Percentiles rank a stretch among this genome's conserved stretches.
Conservation (phyloP, 2,888 invertebrate species). For the Agrochola circellaris region DNA sequence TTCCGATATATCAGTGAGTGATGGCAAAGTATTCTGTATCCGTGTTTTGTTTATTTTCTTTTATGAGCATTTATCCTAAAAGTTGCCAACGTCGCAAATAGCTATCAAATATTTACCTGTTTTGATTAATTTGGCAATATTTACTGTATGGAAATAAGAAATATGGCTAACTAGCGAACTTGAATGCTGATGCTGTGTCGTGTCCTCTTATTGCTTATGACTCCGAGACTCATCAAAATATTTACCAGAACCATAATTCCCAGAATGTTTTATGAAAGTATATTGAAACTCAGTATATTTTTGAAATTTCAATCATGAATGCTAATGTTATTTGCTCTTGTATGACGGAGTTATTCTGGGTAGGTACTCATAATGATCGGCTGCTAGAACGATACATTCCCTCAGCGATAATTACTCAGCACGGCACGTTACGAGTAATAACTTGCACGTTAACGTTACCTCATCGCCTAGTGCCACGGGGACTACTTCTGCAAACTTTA, state of each 20-base stretch:
- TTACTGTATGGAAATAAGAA: no score
- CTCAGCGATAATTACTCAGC: constrained; percentile 30
- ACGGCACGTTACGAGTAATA: constrained; percentile 25
- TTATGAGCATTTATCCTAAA: no score
- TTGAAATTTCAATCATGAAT: not conserved
- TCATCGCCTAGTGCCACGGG: not conserved
- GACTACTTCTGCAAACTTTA: constrained; percentile 32
- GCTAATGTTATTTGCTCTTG: not conserved
- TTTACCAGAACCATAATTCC: not conserved
- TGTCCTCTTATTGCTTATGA: not conserved
- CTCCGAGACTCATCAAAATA: not conserved
- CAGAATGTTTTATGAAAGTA: not conserved
- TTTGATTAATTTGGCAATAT: no score
- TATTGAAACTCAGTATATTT: not conserved
- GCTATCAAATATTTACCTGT: no score
- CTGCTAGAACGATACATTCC: constrained; percentile 21
- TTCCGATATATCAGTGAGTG: constrained; percentile 42
- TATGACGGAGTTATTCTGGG: not conserved
- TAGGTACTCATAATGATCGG: not conserved
- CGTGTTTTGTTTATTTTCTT: constrained; percentile 2
- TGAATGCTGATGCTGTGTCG: no score
- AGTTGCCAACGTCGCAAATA: no score
- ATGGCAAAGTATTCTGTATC: constrained; percentile 31
- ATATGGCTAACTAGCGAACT: no score
- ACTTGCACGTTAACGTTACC: constrained; percentile 28